Evolutionary conservation across 2,113 vertebrate species (phyloP).

Genomic region (Nyctereutes procyonoides): DNA sequence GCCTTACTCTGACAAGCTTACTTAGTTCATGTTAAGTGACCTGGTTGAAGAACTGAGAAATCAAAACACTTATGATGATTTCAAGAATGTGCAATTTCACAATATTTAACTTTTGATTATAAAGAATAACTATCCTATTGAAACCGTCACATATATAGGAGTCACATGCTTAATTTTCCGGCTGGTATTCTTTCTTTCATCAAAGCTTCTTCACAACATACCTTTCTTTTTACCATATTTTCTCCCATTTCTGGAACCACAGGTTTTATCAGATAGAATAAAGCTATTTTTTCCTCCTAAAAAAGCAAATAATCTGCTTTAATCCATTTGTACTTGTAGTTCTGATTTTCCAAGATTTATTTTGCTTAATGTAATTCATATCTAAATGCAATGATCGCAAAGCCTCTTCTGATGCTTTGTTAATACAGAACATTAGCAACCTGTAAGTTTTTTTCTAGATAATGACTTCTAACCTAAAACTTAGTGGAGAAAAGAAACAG

Average conservation of each 20-base stretch:
- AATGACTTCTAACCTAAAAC: background rate
- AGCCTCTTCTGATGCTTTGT: conserved; percentile 43
- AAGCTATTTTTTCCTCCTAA: background rate
- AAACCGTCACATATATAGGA: background rate
- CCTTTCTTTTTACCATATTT: background rate
- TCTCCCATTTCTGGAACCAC: background rate
- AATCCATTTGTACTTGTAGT: background rate
- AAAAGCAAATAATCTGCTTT: background rate
- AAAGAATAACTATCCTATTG: background rate
- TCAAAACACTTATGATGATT: background rate
- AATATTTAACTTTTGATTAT: conserved; percentile 34
- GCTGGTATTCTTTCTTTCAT: background rate
- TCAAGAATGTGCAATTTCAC: background rate
- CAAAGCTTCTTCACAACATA: background rate
- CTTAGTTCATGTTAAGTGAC: background rate
- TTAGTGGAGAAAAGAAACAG: background rate
- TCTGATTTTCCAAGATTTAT: background rate
- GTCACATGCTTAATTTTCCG: background rate
- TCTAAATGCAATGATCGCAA: conserved; percentile 36
- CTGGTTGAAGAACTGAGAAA: background rate
- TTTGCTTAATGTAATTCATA: conserved; percentile 63
- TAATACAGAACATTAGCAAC: background rate
- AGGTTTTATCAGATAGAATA: background rate
- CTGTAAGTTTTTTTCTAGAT: background rate
- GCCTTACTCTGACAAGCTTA: background rate